Base-by-base conservation (phyloP, 2,113 vertebrate species). In the Echinops telfairi region DNA sequence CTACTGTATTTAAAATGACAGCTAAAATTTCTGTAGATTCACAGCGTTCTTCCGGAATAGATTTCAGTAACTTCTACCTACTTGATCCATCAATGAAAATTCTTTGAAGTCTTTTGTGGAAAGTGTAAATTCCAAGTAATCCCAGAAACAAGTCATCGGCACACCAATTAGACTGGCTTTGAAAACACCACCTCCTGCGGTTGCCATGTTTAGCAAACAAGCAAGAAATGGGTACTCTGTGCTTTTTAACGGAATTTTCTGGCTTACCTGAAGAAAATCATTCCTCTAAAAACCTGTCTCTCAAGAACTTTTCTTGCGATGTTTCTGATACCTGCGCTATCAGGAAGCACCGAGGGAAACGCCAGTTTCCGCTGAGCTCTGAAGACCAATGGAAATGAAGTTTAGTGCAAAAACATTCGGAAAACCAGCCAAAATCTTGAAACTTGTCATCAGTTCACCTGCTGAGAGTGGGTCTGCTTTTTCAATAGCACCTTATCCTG, bases 401-500 rank as follows among this genome's bases (percentile, higher is more conserved):
- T 90, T 91, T 95, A 96, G 91, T 86, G 71, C 88, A 93, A n/a
- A 77, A 97, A 97, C 86, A 83, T 85, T 96, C 68, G 95, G 94
- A 83, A 86, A 83, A 94, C 75, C 95, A 96, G 68, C 94, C 97
- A 93, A 97, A 92, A 3, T 83, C 88, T 86, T 31, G 1, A 90
- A 86, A 83, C 84, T 92, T 80, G 95, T 95, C 75, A 53, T 94
- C 82, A 90, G 77, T 79, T 94, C 88, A 89, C 90, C 92, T 91
- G 23, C 87, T 88, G 94, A 90, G 78, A 76, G 53, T 27, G 79
- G 92, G 81, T 71, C 62, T 82, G 92, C 76, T 95, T 62, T 95
- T 96, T 96, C 79, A 90, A 2, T 0, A 73, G 33, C 83, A 75
- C 86, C 82, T 91, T 98, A 95, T 97, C 97, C 98, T 97, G 97